A percentile compares a stretch with the other conserved stretches of the same genome.
Conservation (phyloP, 2,888 invertebrate species). For the Rhabditoides inermis region DNA sequence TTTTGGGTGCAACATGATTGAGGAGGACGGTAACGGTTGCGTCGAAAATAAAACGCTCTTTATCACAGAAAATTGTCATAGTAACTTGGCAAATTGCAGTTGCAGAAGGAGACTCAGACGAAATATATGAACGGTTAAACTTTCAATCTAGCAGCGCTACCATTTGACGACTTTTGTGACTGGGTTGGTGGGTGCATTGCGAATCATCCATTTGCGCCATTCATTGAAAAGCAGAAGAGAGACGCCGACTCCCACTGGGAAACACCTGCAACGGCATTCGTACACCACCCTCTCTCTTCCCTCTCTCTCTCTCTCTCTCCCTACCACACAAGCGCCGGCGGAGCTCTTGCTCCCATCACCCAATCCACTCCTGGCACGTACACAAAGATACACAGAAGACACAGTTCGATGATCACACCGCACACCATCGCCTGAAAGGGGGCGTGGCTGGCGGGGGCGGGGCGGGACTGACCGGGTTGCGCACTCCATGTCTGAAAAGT, state of each 20-base stretch:
- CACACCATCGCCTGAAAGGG: constrained; percentile 19
- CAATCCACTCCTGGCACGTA: constrained; percentile 32
- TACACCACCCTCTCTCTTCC: neutral
- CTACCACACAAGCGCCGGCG: constrained; percentile 25
- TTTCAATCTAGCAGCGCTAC: too few relatives aligned
- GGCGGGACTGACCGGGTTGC: constrained; percentile 28
- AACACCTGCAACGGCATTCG: constrained; percentile 22
- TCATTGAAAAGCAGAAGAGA: constrained; percentile 35
- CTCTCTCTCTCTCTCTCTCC: neutral
- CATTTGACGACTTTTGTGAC: constrained; percentile 28
- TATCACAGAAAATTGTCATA: too few relatives aligned
- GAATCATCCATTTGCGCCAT: constrained; percentile 27
- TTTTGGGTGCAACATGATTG: too few relatives aligned
- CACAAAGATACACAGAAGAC: constrained; percentile 29
- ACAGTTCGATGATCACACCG: constrained; percentile 33
- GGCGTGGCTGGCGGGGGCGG: too few relatives aligned
- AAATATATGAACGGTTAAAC: too few relatives aligned
- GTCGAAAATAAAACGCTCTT: too few relatives aligned
- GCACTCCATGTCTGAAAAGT: constrained; percentile 34
- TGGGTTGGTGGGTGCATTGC: constrained; percentile 19
- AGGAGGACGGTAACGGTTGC: too few relatives aligned
- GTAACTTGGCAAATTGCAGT: too few relatives aligned
- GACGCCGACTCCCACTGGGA: constrained; percentile 30
- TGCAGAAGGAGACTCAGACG: too few relatives aligned
- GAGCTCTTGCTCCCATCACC: constrained; percentile 30